Evolutionary conservation across 2,113 vertebrate genomes (phyloP).

Genomic region (Microtus richardsoni): DNA sequence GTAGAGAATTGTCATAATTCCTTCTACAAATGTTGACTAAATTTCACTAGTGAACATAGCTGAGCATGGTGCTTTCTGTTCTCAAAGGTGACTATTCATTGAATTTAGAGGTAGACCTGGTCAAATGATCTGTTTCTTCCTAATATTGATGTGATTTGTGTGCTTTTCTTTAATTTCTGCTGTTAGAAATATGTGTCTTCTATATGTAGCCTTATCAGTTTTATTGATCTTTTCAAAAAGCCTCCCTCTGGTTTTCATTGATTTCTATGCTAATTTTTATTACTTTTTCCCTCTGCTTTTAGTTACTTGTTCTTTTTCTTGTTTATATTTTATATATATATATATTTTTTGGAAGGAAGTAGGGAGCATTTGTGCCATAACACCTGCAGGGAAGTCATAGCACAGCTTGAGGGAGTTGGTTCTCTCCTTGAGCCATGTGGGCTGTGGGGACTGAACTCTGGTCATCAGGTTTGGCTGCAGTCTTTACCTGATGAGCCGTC

Average conservation of each 20-base stretch:
- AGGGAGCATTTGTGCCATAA: neutral
- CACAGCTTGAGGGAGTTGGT: neutral
- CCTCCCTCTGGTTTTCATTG: neutral
- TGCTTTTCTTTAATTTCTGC: neutral
- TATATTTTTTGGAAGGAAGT: neutral
- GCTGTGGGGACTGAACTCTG: neutral
- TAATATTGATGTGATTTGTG: neutral
- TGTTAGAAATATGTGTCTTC: neutral
- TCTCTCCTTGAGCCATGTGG: neutral
- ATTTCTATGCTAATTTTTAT: neutral
- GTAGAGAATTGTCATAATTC: neutral
- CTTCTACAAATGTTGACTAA: neutral
- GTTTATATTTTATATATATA: neutral
- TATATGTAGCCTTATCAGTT: neutral
- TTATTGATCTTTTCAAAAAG: neutral
- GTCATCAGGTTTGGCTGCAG: neutral
- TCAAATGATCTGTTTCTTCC: neutral
- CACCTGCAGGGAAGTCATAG: neutral
- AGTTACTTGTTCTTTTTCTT: neutral
- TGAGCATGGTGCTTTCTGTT: neutral
- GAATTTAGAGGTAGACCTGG: neutral
- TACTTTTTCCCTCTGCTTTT: neutral
- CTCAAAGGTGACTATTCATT: neutral
- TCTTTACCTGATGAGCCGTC: neutral
- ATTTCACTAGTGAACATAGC: neutral